Evolutionary conservation across 2,797 vertebrate genomes (phyloP).

Genomic region (Gila robusta): DNA sequence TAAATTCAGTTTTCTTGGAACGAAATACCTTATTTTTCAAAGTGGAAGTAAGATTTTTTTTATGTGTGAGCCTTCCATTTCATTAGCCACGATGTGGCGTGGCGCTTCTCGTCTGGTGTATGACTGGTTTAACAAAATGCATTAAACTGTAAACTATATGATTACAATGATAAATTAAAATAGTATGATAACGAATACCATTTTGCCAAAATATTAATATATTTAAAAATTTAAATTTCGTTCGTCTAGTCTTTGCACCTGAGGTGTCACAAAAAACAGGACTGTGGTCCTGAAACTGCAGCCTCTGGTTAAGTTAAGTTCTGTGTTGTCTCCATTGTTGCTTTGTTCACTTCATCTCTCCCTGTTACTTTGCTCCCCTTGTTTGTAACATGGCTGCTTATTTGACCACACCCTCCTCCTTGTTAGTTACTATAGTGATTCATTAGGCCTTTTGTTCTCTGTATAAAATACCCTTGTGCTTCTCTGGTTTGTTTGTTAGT

Average conservation of each 20-base stretch:
- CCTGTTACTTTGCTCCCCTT: too few species aligned
- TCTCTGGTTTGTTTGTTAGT: too few species aligned
- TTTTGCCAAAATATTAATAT: background rate
- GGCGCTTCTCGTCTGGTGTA: background rate
- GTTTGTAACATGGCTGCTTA: too few species aligned
- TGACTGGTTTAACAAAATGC: background rate
- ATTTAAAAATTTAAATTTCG: background rate
- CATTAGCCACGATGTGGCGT: background rate
- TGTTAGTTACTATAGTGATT: too few species aligned
- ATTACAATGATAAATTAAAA: background rate
- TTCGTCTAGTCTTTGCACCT: background rate
- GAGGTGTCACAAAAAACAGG: too few species aligned
- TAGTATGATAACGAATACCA: background rate
- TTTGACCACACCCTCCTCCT: too few species aligned
- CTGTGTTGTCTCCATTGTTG: too few species aligned
- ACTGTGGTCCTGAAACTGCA: slow-evolving; percentile 1
- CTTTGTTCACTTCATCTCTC: too few species aligned
- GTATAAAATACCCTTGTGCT: too few species aligned
- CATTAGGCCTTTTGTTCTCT: too few species aligned
- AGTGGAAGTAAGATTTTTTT: background rate
- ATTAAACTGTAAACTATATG: background rate
- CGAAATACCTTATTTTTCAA: background rate
- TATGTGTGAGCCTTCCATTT: background rate
- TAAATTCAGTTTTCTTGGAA: background rate
- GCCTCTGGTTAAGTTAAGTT: background rate